A percentile compares a stretch with the other conserved stretches of the same genome.
These are phyloP conservation scores for Pseudorectes ferrugineus DNA, from an alignment of 2,113 vertebrate genomes.

Conservation along the genomic window DNA sequence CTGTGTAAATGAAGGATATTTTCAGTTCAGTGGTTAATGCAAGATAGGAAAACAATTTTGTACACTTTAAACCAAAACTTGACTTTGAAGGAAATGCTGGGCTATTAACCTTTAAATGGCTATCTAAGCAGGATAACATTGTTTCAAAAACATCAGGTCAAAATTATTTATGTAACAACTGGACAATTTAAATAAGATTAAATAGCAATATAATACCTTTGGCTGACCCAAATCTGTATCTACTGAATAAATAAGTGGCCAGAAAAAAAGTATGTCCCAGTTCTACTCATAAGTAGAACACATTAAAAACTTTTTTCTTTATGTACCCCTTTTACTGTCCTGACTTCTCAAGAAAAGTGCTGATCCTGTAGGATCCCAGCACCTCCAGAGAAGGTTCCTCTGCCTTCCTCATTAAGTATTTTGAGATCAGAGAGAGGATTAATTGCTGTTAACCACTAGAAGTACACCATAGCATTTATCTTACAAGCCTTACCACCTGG, in stretches of 20 bases:
- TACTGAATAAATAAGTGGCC: not conserved
- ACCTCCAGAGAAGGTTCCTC: not conserved
- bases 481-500: not conserved
- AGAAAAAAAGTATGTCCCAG: not conserved
- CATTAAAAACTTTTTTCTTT: not conserved
- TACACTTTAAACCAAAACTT: not conserved
- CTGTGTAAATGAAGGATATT: conserved; percentile 9
- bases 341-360: not conserved
- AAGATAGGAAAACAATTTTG: not conserved
- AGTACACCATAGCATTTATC: not conserved
- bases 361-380: not conserved
- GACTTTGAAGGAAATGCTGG: not conserved
- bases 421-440: not conserved
- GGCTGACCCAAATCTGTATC: not conserved
- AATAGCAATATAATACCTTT: not conserved
- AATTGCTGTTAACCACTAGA: not conserved
- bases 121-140: not conserved
- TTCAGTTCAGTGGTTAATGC: conserved; percentile 15
- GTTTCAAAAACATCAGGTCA: not conserved
- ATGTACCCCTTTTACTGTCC: not conserved
- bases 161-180: not conserved
- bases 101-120: not conserved
- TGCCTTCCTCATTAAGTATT: not conserved
- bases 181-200: not conserved
- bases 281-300: not conserved